A percentile compares a stretch with the other conserved stretches of the same genome.
Evolutionary conservation across 2,113 vertebrate genomes (phyloP).

Genomic region (Nyctibius bracteatus): DNA sequence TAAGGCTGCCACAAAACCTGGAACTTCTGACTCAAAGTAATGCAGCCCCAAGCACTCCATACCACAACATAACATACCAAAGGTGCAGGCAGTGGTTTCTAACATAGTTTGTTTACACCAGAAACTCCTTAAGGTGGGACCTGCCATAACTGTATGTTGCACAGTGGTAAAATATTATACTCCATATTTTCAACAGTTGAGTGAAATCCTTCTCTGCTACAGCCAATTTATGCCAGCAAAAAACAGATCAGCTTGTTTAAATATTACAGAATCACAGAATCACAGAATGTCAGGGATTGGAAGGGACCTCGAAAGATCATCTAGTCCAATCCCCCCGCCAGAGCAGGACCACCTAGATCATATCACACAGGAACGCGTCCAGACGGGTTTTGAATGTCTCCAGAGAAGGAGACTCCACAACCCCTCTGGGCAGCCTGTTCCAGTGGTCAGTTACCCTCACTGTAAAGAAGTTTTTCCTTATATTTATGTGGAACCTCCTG

Average conservation of each 20-base stretch:
- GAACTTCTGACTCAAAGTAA: background rate
- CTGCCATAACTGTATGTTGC: background rate
- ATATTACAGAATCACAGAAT: too few species aligned
- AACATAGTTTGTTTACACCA: background rate
- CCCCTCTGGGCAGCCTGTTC: too few species aligned
- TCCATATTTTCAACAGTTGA: background rate
- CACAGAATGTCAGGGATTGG: too few species aligned
- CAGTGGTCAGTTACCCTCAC: too few species aligned
- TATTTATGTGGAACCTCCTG: too few species aligned
- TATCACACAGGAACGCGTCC: too few species aligned
- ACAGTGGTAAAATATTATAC: background rate
- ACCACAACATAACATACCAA: background rate
- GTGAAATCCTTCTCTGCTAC: background rate
- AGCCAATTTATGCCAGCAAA: background rate
- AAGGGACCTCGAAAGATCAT: too few species aligned
- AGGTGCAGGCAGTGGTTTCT: background rate
- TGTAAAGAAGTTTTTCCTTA: too few species aligned
- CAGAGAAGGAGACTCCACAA: too few species aligned
- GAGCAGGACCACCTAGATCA: too few species aligned
- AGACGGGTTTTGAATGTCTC: too few species aligned
- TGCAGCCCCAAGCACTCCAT: background rate
- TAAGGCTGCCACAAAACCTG: background rate
- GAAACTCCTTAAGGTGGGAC: background rate
- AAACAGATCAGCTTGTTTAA: background rate
- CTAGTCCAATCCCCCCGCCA: too few species aligned